Percentiles rank a stretch among this genome's conserved stretches.
Conservation (phyloP, 2,113 vertebrate species). For the Sturnus vulgaris region DNA sequence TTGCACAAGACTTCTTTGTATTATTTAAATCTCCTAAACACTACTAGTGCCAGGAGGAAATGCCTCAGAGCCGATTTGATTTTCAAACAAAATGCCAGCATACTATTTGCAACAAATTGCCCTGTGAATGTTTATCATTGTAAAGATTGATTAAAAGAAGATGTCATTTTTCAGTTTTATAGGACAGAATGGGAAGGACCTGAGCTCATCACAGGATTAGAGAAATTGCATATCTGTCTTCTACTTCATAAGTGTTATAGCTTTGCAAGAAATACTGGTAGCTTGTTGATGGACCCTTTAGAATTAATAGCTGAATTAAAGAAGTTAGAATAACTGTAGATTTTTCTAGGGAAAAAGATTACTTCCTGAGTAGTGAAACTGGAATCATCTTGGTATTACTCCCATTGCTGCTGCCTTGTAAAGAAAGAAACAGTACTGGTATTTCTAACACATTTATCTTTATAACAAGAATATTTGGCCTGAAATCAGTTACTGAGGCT, state of each 20-base stretch:
- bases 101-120: not conserved
- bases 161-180: not conserved
- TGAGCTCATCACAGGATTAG: not conserved
- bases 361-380: not conserved
- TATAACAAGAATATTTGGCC: not conserved
- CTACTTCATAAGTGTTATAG: not conserved
- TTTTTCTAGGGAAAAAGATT: not conserved
- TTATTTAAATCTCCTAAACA: constrained; percentile 12
- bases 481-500: not conserved
- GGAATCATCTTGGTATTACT: not conserved
- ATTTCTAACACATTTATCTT: not conserved
- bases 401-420: not conserved
- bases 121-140: not conserved
- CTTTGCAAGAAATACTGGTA: not conserved
- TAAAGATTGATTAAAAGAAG: not conserved
- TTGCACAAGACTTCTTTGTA: not conserved
- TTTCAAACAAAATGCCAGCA: not conserved
- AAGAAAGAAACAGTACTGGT: not conserved
- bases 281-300: not conserved
- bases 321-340: not conserved
- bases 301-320: not conserved
- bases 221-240: not conserved
- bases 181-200: not conserved
- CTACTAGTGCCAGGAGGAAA: not conserved
- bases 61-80: not conserved